These are phyloP conservation scores for Acanthaster planci DNA, from an alignment of 35 echinoderm and acorn worm genomes.

Conservation along the genomic window DNA sequence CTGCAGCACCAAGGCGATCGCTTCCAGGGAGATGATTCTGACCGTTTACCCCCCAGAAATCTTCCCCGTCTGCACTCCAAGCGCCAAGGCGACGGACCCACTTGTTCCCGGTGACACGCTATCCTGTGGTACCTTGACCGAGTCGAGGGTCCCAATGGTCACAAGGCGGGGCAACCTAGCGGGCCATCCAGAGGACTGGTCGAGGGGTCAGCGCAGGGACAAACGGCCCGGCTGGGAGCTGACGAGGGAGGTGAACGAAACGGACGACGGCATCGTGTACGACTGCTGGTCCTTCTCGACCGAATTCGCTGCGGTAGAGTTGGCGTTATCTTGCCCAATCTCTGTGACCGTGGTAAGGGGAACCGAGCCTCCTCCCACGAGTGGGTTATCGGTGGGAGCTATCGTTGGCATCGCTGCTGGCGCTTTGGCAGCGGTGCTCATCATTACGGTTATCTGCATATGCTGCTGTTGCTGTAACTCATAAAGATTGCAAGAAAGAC, in stretches of 20 bases:
- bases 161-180: neutral
- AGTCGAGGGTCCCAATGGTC: neutral
- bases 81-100: neutral
- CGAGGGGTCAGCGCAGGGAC: neutral
- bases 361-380: neutral
- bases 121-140: neutral
- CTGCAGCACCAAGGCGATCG: neutral
- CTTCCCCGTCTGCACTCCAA: neutral
- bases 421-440: neutral
- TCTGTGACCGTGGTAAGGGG: neutral
- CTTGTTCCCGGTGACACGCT: neutral
- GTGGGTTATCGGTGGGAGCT: neutral
- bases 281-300: constrained; percentile 12
- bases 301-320: neutral
- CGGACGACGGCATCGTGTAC: constrained; percentile 2
- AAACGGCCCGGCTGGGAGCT: neutral
- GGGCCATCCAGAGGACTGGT: neutral
- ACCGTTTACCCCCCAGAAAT: neutral
- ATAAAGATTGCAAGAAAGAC: neutral
- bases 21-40: neutral
- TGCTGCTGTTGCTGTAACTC: neutral
- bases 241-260: neutral
- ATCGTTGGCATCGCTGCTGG: constrained; percentile 12
- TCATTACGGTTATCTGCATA: neutral
- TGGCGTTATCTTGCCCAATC: neutral